Evolutionary conservation across 23 tunicate species (phyloP).

Genomic region (Diplosoma virens): DNA sequence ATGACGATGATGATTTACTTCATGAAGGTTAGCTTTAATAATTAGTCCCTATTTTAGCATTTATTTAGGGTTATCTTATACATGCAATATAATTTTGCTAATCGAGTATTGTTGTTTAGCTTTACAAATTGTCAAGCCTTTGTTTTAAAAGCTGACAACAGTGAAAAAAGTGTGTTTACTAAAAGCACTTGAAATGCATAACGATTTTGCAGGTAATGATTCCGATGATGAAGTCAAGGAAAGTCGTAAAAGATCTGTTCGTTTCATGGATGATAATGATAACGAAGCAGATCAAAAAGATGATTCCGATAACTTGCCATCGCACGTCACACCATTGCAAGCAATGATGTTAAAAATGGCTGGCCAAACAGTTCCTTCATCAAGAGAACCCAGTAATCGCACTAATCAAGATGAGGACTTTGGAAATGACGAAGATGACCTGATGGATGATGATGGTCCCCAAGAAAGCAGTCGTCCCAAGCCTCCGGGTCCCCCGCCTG

Average conservation of each 20-base stretch:
- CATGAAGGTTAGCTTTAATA: no score
- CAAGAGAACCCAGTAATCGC: background rate
- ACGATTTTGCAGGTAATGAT: background rate
- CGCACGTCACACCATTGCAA: conserved; percentile 77
- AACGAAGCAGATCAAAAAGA: background rate
- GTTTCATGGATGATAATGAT: conserved; percentile 43
- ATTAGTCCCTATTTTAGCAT: no score
- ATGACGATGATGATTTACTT: conserved; percentile 59
- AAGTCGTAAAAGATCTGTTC: conserved; percentile 15
- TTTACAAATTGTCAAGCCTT: no score
- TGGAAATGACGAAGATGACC: conserved; percentile 34
- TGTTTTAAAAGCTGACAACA: no score
- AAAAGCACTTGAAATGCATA: no score
- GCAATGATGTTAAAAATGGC: conserved; percentile 95
- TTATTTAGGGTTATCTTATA: no score
- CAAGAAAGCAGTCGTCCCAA: conserved; percentile 19
- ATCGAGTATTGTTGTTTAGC: no score
- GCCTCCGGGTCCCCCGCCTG: conserved; percentile 98
- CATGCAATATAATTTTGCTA: no score
- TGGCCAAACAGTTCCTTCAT: conserved; percentile 65
- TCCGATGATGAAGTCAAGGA: conserved; percentile 13
- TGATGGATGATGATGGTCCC: conserved; percentile 5
- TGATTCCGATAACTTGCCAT: background rate
- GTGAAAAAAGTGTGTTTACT: no score
- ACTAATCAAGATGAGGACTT: conserved; percentile 14